Evolutionary conservation across 1,140 invertebrate genomes (phyloP).

Genomic region (Lasioglossum albipes): DNA sequence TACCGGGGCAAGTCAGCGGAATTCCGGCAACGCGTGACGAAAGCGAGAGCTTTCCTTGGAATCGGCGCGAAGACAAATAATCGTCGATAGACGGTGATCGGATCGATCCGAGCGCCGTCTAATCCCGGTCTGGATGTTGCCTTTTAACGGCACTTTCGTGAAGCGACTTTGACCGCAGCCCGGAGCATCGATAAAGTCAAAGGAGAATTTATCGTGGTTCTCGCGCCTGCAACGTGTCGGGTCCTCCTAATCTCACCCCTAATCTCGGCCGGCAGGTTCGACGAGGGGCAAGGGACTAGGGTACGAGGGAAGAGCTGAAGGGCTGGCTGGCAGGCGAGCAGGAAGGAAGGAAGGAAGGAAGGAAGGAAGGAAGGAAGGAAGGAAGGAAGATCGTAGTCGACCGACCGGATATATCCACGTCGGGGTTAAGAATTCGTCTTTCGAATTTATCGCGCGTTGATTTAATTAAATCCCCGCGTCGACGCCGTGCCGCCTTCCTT

Average conservation of each 20-base stretch:
- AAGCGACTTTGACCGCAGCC: constrained; percentile 41
- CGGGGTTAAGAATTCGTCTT: constrained; percentile 52
- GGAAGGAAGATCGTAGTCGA: neutral
- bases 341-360: neutral
- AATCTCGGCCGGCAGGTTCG: constrained; percentile 51
- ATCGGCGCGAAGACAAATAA: constrained; percentile 41
- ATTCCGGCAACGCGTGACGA: too few species aligned
- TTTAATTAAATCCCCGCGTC: constrained; percentile 66
- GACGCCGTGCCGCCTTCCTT: neutral
- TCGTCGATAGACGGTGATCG: constrained; percentile 1
- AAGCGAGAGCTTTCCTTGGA: neutral
- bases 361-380: neutral
- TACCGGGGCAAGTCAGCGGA: too few species aligned
- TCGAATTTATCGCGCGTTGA: constrained; percentile 70
- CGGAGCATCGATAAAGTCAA: constrained; percentile 60
- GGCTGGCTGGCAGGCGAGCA: neutral
- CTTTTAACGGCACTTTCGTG: constrained; percentile 56
- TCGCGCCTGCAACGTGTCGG: constrained; percentile 31
- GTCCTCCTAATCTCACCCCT: constrained; percentile 58
- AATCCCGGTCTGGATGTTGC: constrained; percentile 38
- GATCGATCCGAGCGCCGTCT: constrained; percentile 22
- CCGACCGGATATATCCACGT: constrained; percentile 33
- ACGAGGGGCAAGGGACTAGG: neutral
- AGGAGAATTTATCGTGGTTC: constrained; percentile 60
- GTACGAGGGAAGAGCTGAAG: neutral